Evolutionary conservation across 1,140 invertebrate genomes (phyloP), one percentile per base, ranked within the genome.

Genomic region (Drosophila auraria): DNA sequence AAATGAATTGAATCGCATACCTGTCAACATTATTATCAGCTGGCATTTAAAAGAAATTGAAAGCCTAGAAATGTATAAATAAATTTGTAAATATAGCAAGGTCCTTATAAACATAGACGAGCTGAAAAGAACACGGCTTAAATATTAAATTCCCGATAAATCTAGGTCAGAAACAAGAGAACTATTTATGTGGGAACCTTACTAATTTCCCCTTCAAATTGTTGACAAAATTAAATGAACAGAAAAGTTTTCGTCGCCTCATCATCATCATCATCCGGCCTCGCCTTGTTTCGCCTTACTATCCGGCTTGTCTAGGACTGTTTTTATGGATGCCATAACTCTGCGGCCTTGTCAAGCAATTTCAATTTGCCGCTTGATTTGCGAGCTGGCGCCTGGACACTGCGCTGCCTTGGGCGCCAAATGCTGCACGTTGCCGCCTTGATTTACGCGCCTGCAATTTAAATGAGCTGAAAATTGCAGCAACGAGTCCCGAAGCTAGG

Each of bases 401-500:
- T 25, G 33, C 30, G 20, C n/a, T 38, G 73, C 53, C 72, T 56
- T 63, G 42, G 72, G 72, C 66, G 40, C 47, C 80, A 78, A 82
- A 62, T 70, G 70, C 62, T 78, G 69, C 78, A 78, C 58, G 82
- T 70, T 61, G 58, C 40, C n/a, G 36, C 50, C 45, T 58, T 83
- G 81, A 83, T 83, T 80, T 77, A 83, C 72, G 81, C 64, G 61
- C 27, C 40, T 89, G 84, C 84, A 87, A 89, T 83, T 83, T 70
- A 81, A 87, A 87, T 83, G 80, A 89, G 84, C 81, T 89, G 84
- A 69, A 72, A 83, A 87, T 87, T 84, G 84, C 84, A 68, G 59
- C 58, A 38, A 9, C 36, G 33, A 30, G 11, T 12, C 47, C 17
- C n/a, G 36, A 20, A 49, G 30, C 50, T n/a, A 11, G 12, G 12